Conservation (phyloP, 1,140 invertebrate genomes). For the Drosophila bocki region DNA sequence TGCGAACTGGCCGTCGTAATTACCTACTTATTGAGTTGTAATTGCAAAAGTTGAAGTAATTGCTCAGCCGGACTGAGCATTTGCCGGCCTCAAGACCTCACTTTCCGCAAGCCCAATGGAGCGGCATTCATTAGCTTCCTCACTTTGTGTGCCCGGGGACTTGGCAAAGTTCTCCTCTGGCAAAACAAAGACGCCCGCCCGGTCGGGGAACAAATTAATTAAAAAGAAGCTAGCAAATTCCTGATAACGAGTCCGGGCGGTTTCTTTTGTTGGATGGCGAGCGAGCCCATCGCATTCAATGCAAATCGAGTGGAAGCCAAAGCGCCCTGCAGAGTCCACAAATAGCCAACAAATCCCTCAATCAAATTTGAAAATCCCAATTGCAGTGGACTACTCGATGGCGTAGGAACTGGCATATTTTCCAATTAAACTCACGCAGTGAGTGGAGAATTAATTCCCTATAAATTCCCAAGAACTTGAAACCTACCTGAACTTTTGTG, state of each 20-base stretch:
- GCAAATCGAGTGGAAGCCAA: slow-evolving; percentile 50
- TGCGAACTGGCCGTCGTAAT: slow-evolving; percentile 36
- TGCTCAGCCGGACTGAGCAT: slow-evolving; percentile 41
- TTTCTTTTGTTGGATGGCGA: slow-evolving; percentile 2
- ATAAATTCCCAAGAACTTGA: no score
- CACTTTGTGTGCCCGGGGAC: slow-evolving; percentile 36
- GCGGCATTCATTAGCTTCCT: slow-evolving; percentile 47
- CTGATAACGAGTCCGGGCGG: slow-evolving; percentile 10
- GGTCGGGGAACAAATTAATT: slow-evolving; percentile 58
- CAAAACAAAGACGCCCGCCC: slow-evolving; percentile 37
- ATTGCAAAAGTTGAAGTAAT: slow-evolving; percentile 77
- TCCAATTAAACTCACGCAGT: slow-evolving; percentile 5
- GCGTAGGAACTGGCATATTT: not conserved
- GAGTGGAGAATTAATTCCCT: not conserved
- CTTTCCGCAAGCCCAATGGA: slow-evolving; percentile 30
- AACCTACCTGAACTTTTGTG: not conserved
- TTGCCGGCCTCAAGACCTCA: slow-evolving; percentile 23
- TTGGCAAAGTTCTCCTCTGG: slow-evolving; percentile 49
- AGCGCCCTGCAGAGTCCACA: not conserved
- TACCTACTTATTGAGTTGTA: slow-evolving; percentile 79
- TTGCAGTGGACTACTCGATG: not conserved
- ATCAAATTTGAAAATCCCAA: slow-evolving; percentile 4
- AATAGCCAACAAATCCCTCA: slow-evolving; percentile 30
- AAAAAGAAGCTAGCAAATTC: slow-evolving; percentile 38
- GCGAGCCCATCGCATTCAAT: slow-evolving; percentile 16